Percentiles rank a stretch among this genome's conserved stretches.
Evolutionary conservation across 2,888 invertebrate species (phyloP).

Genomic region (Drosophila borborema): DNA sequence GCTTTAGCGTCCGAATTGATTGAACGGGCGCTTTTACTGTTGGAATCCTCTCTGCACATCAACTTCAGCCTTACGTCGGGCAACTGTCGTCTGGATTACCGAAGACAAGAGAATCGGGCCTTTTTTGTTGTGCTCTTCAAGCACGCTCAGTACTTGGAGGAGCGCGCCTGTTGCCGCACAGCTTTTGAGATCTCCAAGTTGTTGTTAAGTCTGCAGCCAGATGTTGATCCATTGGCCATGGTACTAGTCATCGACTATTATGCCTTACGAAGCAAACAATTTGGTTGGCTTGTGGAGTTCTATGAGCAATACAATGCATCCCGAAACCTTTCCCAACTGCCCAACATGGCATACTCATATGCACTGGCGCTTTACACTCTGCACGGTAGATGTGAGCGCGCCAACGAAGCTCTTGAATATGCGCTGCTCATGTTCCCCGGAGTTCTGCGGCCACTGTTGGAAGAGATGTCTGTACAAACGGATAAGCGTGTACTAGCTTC

Average conservation of each 20-base stretch:
- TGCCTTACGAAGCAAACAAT: constrained; percentile 91
- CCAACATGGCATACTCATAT: constrained; percentile 94
- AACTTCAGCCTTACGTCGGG: constrained; percentile 91
- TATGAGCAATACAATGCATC: constrained; percentile 87
- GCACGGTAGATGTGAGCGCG: constrained; percentile 85
- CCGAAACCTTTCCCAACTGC: constrained; percentile 91
- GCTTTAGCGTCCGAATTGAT: constrained; percentile 92
- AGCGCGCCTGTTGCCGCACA: constrained; percentile 93
- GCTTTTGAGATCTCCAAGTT: constrained; percentile 95
- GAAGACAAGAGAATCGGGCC: constrained; percentile 92
- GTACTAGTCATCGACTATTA: constrained; percentile 93
- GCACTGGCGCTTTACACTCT: constrained; percentile 90
- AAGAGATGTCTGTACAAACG: constrained; percentile 91
- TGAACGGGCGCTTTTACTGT: constrained; percentile 91
- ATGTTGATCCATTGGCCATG: constrained; percentile 91
- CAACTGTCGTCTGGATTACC: constrained; percentile 91
- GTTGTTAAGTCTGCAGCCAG: constrained; percentile 91
- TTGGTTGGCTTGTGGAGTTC: constrained; percentile 89
- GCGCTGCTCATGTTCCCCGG: constrained; percentile 94
- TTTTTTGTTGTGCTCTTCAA: constrained; percentile 93
- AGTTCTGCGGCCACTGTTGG: constrained; percentile 89
- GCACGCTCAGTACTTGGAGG: constrained; percentile 91
- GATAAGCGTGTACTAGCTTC: constrained; percentile 88
- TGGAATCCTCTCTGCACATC: constrained; percentile 92
- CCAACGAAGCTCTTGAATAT: constrained; percentile 90